Conservation (phyloP, 2,888 invertebrate species). For the Megastigmus dorsalis region DNA sequence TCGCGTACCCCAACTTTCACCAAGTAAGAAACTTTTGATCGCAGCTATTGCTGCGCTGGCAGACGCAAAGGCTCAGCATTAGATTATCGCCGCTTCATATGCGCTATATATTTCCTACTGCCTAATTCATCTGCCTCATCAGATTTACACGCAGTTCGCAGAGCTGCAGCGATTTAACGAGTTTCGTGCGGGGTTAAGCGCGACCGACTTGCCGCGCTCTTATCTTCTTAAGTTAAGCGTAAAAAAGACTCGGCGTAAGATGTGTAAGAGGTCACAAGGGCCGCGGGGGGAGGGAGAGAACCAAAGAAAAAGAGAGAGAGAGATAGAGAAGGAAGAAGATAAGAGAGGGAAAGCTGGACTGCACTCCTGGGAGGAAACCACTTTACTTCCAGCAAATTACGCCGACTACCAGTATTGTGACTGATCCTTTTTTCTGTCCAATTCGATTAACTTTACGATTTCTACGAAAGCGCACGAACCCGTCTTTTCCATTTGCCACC, state of each 20-base stretch:
- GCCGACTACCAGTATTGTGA: constrained; percentile 40
- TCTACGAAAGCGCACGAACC: constrained; percentile 31
- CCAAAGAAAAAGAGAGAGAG: background rate
- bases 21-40: too few relatives aligned
- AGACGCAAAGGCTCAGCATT: too few relatives aligned
- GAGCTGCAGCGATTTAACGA: constrained; percentile 64
- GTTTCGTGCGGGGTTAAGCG: constrained; percentile 53
- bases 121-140: too few relatives aligned
- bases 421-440: constrained; percentile 48
- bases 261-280: background rate
- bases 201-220: constrained; percentile 32
- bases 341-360: constrained; percentile 32
- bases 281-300: background rate
- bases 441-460: constrained; percentile 54
- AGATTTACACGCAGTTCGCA: constrained; percentile 68
- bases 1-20: too few relatives aligned
- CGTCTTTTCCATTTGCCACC: constrained; percentile 22
- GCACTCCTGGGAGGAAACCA: constrained; percentile 35
- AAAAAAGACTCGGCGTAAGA: constrained; percentile 37
- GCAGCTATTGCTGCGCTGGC: too few relatives aligned
- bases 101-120: too few relatives aligned
- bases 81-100: too few relatives aligned
- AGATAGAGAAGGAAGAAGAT: background rate
- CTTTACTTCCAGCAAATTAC: constrained; percentile 50
- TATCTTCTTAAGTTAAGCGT: constrained; percentile 10